A percentile compares a stretch with the other conserved stretches of the same genome.
Evolutionary conservation across 2,797 vertebrate species (phyloP).

Genomic region (Coendou prehensilis): DNA sequence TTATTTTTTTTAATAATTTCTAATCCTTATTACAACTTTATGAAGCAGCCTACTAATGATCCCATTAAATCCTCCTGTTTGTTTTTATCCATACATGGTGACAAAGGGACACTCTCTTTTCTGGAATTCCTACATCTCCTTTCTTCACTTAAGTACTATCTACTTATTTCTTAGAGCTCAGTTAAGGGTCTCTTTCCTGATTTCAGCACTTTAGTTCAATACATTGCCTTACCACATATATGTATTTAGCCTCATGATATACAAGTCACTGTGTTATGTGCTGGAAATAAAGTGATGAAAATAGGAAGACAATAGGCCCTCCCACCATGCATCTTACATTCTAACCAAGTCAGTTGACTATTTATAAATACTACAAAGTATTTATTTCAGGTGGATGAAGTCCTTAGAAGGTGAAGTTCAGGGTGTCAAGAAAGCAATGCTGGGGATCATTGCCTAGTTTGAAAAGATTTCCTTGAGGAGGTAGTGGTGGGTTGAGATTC

Average conservation of each 20-base stretch:
- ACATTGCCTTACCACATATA: neutral
- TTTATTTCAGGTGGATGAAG: neutral
- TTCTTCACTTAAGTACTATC: neutral
- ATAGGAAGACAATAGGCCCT: neutral
- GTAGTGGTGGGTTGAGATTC: neutral
- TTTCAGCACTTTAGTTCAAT: neutral
- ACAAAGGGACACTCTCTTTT: neutral
- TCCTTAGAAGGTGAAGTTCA: neutral
- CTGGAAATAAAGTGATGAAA: neutral
- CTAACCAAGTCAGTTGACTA: neutral
- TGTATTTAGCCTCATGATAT: neutral
- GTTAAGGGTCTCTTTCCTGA: constrained; percentile 23
- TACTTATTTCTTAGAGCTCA: neutral
- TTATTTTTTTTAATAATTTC: constrained; percentile 57
- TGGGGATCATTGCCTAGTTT: neutral
- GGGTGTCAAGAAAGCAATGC: neutral
- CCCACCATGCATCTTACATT: neutral
- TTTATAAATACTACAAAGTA: neutral
- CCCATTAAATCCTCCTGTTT: neutral
- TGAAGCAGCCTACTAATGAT: neutral
- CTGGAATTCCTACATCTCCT: neutral
- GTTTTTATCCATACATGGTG: neutral
- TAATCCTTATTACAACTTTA: constrained; percentile 24
- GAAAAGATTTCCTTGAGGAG: constrained; percentile 26
- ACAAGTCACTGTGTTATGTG: neutral